Evolutionary conservation across 2,797 vertebrate species (phyloP).

Genomic region (Cossypha heuglini): DNA sequence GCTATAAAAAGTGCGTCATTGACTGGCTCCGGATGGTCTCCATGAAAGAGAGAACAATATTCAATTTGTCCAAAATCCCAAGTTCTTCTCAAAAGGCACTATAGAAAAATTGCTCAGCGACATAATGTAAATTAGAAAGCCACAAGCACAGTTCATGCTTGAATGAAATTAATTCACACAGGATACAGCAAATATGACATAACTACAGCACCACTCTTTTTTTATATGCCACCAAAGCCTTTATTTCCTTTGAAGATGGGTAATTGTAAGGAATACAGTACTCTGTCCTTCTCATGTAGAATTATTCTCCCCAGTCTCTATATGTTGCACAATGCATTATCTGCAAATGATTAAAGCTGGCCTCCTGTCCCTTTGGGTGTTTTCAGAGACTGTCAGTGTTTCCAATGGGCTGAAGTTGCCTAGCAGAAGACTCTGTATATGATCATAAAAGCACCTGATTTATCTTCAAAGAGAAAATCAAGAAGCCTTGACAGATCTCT

Average conservation of each 20-base stretch:
- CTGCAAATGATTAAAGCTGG: slow-evolving; percentile 47
- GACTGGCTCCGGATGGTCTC: slow-evolving; percentile 26
- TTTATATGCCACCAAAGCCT: slow-evolving; percentile 5
- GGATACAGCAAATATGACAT: neutral
- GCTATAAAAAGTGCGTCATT: slow-evolving; percentile 10
- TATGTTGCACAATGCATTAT: neutral
- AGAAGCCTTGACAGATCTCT: neutral
- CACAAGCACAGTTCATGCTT: slow-evolving; percentile 15
- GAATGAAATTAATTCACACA: slow-evolving; percentile 42
- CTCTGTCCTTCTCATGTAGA: neutral
- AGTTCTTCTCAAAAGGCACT: slow-evolving; percentile 43
- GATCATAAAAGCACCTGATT: neutral
- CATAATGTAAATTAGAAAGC: slow-evolving; percentile 31
- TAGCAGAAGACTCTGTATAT: neutral
- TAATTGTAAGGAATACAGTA: neutral
- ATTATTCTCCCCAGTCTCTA: neutral
- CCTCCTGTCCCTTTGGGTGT: slow-evolving; percentile 2
- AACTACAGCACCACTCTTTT: neutral
- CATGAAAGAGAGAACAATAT: slow-evolving; percentile 51
- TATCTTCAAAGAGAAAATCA: slow-evolving; percentile 39
- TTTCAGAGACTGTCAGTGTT: slow-evolving; percentile 20
- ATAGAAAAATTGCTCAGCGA: neutral
- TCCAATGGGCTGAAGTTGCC: neutral
- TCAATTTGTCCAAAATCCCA: neutral
- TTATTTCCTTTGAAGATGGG: slow-evolving; percentile 59